These are phyloP conservation scores for Melieria picta DNA, from an alignment of 2,888 invertebrate genomes.

Conservation along the genomic window DNA sequence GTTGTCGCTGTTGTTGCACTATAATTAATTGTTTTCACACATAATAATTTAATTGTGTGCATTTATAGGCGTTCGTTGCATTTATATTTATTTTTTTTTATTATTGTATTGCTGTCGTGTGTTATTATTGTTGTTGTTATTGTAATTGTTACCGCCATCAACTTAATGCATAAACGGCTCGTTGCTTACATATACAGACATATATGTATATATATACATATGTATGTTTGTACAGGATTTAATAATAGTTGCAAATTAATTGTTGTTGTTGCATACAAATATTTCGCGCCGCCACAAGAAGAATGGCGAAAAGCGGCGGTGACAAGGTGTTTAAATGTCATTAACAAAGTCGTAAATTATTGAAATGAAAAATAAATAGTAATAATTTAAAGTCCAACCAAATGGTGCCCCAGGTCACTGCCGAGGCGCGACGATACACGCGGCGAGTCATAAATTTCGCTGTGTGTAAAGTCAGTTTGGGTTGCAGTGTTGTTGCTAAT, in stretches of 20 bases:
- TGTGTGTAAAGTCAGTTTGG: no score
- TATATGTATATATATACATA: neutral
- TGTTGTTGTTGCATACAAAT: constrained; percentile 9
- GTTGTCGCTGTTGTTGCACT: constrained; percentile 33
- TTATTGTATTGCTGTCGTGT: neutral
- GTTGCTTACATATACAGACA: neutral
- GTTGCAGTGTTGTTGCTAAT: no score
- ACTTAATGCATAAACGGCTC: neutral
- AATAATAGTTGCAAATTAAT: constrained; percentile 30
- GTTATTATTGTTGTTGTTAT: constrained; percentile 17
- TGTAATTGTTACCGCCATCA: constrained; percentile 14
- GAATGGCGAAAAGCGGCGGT: constrained; percentile 12
- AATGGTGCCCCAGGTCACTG: constrained; percentile 19
- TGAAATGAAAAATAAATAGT: constrained; percentile 41
- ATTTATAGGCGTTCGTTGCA: neutral
- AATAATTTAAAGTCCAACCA: constrained; percentile 27
- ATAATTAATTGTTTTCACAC: constrained; percentile 65
- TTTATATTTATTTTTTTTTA: neutral
- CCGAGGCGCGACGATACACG: no score
- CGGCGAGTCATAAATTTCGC: no score
- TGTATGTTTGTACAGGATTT: neutral
- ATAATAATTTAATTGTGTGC: constrained; percentile 57
- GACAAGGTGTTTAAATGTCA: constrained; percentile 43
- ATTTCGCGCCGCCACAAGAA: neutral
- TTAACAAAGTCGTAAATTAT: constrained; percentile 57